Evolutionary conservation across 2,888 invertebrate species (phyloP), one percentile per base, ranked within the genome.

Genomic region (Rotaria socialis): DNA sequence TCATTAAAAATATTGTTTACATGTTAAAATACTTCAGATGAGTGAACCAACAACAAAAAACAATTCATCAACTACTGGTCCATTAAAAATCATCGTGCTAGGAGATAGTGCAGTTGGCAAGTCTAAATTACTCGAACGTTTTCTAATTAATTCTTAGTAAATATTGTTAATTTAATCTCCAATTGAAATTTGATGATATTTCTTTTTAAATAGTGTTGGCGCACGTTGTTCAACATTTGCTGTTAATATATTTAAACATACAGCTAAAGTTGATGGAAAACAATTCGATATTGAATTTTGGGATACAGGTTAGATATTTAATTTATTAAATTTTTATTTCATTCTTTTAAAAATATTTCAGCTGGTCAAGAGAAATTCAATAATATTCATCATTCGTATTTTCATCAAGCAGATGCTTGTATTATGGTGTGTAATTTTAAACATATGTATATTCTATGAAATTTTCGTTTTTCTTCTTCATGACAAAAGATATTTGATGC

Each of bases 331-430:
- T n/a, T n/a, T 84, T 27, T 35, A 10, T 2, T 2, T 14, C 2
- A 16, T 3, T 52, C 14, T 52, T 52, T 52, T 52, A n/a, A n/a
- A n/a, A n/a, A 52, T 16, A 10, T 52, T 52, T 10, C 8, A 22
- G 93, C 93, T 58, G 93, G 93, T 3, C 93, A 93, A 88, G 93
- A 93, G 88, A 89, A 92, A 87, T 93, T 93, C 88, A 91, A 91
- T 87, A 92, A 91, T 87, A 91, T 93, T 90, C 93, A 93, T 89
- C 92, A 93, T 0, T 92, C 92, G 5, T 93, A 93, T 89, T 93
- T 93, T 88, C 92, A 93, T 88, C 92, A 93, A 89, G 93, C 93
- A 80, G 93, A 93, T 89, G 92, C 92, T 11, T 92, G 93, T 89
- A 91, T 92, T 87, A 88, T 92, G 88, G 92, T 91, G 89, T 88